phyloP scores from a whole-genome alignment of 1,140 invertebrate genomes.

The Halesus radiatus region DNA sequence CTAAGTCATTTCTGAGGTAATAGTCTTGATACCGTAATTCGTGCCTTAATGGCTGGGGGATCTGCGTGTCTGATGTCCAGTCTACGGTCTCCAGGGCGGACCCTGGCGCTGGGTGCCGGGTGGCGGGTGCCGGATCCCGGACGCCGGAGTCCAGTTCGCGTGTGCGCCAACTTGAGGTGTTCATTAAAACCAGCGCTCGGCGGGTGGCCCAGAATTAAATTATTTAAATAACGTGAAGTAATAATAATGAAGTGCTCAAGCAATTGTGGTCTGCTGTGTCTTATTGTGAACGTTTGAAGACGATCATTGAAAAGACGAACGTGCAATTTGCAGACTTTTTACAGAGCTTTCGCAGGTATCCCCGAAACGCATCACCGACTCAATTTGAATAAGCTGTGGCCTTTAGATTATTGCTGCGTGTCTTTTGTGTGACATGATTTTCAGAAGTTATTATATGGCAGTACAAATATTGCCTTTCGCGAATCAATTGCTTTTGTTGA shows the following conservation, averaged over 20 bases:
- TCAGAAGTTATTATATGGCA: too few relatives aligned
- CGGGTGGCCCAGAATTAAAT: constrained; percentile 6
- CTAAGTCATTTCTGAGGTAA: too few relatives aligned
- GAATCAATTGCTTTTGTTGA: too few relatives aligned
- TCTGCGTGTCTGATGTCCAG: constrained; percentile 1
- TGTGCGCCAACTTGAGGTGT: constrained; percentile 1
- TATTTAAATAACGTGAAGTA: constrained; percentile 1
- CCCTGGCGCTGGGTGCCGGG: background rate
- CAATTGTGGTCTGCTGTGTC: background rate
- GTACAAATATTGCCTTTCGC: too few relatives aligned
- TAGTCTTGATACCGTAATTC: background rate
- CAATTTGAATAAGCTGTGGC: background rate
- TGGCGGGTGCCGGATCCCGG: background rate
- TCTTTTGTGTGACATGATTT: too few relatives aligned
- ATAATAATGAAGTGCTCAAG: constrained; percentile 18
- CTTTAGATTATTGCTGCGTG: background rate
- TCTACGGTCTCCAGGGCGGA: background rate
- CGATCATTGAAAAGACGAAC: background rate
- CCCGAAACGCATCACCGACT: too few relatives aligned
- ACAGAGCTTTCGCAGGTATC: background rate
- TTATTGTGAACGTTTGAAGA: background rate
- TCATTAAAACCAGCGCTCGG: background rate
- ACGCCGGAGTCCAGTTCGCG: background rate
- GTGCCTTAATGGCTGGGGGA: background rate
- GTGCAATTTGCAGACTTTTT: background rate